Base-by-base conservation (phyloP, 1,140 invertebrate genomes). In the Aphis gossypii region DNA sequence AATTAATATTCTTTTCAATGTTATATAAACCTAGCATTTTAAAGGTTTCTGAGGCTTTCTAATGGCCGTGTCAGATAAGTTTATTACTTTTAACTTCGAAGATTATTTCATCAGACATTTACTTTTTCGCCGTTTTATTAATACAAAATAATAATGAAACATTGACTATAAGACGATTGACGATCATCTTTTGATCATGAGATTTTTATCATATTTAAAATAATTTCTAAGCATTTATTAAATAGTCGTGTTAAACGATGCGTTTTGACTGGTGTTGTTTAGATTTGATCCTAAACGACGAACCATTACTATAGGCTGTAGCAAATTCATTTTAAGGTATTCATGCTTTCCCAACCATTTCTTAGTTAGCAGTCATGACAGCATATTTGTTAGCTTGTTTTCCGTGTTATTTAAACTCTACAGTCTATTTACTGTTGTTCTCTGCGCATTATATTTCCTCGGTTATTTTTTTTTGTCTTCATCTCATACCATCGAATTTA, bases 321-420 rank as follows among this genome's bases (percentile, higher is more conserved):
- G n/a, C 20, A 35, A 88, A 35, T 51, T 56, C 8, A 25, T 90
- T 54, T 90, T 56, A 56, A 90, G 20, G 25, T 9, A 38, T 90
- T 56, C 88, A 1, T 38, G n/a, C 51, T 48, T 54, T 51, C 3
- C 87, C 30, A 41, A 90, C 88, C 88, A 38, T 35, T 41, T 41
- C 23, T 90, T 54, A 38, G 88, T 11, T 41, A 90, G 21, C n/a
- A 56, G n/a, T 56, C 88, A 38, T 51, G 88, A 56, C 51, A 38
- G 48, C 21, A 56, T 56, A 90, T 48, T 88, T n/a, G 44, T 88
- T 88, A 48, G 25, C 86, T 88, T 30, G 44, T 48, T 88, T 88
- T 88, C 30, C 30, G 86, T 51, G 46, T 88, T 88, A 51, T 88
- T 88, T 88, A 51, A 88, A 88, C 87, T 51, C 25, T 88, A 9